Evolutionary conservation across 2,113 vertebrate genomes (phyloP).

Genomic region (Gasterosteus nipponicus): DNA sequence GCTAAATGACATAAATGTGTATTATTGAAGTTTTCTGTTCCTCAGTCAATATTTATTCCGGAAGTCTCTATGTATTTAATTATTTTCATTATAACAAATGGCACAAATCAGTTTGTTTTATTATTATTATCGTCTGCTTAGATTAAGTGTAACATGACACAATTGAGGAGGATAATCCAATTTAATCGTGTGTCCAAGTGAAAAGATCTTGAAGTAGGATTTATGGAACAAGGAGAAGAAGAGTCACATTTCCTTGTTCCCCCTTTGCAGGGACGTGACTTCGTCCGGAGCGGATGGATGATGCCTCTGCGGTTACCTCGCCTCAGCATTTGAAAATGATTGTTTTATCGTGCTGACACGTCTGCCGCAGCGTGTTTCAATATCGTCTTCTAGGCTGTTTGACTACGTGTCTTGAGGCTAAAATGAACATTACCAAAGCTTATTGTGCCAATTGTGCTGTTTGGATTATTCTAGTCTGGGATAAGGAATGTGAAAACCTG

Average conservation of each 20-base stretch:
- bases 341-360: slow-evolving; percentile 4
- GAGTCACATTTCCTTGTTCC: slow-evolving; percentile 16
- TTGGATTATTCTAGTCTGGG: slow-evolving; percentile 3
- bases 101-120: background rate
- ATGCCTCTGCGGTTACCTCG: slow-evolving; percentile 28
- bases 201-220: background rate
- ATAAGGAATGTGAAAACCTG: slow-evolving; percentile 2
- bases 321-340: slow-evolving; percentile 23
- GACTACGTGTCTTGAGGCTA: slow-evolving; percentile 3
- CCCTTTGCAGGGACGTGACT: slow-evolving; percentile 27
- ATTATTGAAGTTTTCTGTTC: background rate
- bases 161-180: too few relatives aligned
- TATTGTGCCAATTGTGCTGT: slow-evolving; percentile 12
- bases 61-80: background rate
- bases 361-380: slow-evolving; percentile 20
- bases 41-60: background rate
- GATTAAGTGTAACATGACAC: background rate
- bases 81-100: background rate
- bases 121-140: background rate
- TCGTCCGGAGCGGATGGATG: slow-evolving; percentile 55
- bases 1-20: background rate
- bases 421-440: slow-evolving; percentile 26
- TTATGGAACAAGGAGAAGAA: background rate
- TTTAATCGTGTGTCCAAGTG: too few relatives aligned
- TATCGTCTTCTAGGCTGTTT: slow-evolving; percentile 14